Evolutionary conservation across 2,797 vertebrate species (phyloP), one percentile per base, ranked within the genome.

Genomic region (Ispidina lecontei): DNA sequence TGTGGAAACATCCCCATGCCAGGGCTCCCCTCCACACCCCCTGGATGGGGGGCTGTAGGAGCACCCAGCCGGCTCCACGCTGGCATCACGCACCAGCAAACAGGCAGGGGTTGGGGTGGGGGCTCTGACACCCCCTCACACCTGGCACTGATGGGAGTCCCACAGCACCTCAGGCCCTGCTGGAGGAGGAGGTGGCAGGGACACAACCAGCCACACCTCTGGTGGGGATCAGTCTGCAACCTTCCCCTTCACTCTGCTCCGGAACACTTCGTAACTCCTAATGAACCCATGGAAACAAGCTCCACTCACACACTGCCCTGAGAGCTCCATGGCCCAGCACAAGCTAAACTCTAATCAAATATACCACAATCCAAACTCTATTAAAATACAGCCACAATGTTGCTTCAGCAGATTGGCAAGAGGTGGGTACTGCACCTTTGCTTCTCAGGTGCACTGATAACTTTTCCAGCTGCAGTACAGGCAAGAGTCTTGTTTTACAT

Each of bases 291-390:
- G 8, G 37, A 29, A 47, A 23, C 10, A 29, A 37, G 19, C 15
- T 5, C 8, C 7, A 0, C n/a, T 33, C 6, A 1, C 60, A 37
- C 69, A n/a, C 10, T 9, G 4, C 22, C 35, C 35, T 18, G 35
- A 37, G 35, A 39, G 35, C 58, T 37, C 23, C 16, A 12, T 6
- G 7, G 58, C 35, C 58, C 23, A 39, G 58, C 54, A 56, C 8
- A 2, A 56, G 9, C n/a, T 33, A 56, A 33, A 56, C 21, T 33
- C 29, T 55, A n/a, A 49, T 49, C 47, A 49, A 49, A 49, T 26
- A 26, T 14, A 49, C 12, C 37, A 37, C 37, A 37, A 37, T 7
- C 37, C 37, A 37, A 37, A 37, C 37, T 37, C 25, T 25, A 44
- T 21, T 67, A 29, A 51, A 51, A 55, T 15, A 15, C 31, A 7